These are phyloP conservation scores for Resseliella maxima DNA, from an alignment of 2,888 invertebrate species.

Conservation along the genomic window DNA sequence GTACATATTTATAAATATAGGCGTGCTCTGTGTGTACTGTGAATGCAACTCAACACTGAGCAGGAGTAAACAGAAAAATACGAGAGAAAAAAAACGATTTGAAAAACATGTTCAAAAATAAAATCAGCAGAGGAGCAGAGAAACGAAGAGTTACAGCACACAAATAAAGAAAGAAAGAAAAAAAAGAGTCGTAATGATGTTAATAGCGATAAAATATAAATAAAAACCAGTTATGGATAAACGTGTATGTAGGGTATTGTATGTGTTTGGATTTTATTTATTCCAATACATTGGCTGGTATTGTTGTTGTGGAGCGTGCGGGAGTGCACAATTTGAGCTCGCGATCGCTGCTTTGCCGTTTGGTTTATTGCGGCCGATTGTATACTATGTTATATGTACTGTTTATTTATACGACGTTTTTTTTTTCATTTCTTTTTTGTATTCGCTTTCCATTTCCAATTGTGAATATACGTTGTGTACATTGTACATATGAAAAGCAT, in stretches of 20 bases:
- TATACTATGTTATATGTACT: neutral
- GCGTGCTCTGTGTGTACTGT: constrained; percentile 23
- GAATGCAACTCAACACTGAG: constrained; percentile 11
- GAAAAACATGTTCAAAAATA: constrained; percentile 53
- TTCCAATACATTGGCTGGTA: constrained; percentile 7
- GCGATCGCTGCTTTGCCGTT: neutral
- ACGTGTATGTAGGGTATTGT: constrained; percentile 1
- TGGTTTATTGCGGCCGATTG: neutral
- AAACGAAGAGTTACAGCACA: constrained; percentile 36
- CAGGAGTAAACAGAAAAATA: constrained; percentile 14
- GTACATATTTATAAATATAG: constrained; percentile 46
- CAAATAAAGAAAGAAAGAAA: neutral
- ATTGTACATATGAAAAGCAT: neutral
- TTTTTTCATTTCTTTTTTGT: neutral
- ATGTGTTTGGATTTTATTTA: constrained; percentile 8
- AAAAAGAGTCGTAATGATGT: constrained; percentile 37
- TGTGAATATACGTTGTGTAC: neutral
- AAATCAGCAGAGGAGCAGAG: constrained; percentile 20
- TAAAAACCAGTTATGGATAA: constrained; percentile 34
- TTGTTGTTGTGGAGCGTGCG: neutral
- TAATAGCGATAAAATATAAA: constrained; percentile 53
- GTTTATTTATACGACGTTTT: neutral
- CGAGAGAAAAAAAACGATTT: neutral
- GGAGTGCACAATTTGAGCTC: neutral
- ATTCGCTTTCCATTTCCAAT: constrained; percentile 38